A percentile compares a stretch with the other conserved stretches of the same genome.
These are phyloP conservation scores for Rhaphigaster nebulosa DNA, from an alignment of 2,888 invertebrate species.

Conservation along the genomic window DNA sequence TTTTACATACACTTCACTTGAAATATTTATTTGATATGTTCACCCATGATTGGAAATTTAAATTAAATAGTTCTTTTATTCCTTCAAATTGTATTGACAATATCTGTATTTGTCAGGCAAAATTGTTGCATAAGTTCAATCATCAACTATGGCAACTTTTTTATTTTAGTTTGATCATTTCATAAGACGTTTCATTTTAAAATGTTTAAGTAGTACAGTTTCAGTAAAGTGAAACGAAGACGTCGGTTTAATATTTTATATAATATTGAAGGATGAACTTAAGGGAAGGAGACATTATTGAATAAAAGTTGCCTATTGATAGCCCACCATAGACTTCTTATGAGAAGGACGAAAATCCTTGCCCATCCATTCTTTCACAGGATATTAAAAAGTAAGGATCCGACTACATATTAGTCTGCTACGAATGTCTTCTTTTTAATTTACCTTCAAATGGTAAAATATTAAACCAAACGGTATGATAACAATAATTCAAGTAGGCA, in stretches of 20 bases:
- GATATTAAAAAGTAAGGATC: conserved; percentile 35
- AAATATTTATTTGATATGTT: too few species aligned
- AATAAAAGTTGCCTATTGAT: conserved; percentile 20
- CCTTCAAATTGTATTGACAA: too few species aligned
- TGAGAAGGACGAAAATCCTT: conserved; percentile 16
- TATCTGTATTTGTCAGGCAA: too few species aligned
- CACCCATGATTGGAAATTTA: too few species aligned
- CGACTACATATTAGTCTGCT: neutral
- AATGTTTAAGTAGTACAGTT: too few species aligned
- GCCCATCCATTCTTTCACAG: conserved; percentile 27
- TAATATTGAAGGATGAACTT: neutral
- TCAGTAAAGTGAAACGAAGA: neutral
- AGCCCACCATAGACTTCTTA: neutral
- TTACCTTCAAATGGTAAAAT: neutral
- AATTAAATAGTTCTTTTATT: too few species aligned
- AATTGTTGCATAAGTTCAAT: too few species aligned
- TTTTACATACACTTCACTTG: too few species aligned
- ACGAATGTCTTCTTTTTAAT: neutral
- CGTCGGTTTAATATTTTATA: neutral
- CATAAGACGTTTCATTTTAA: too few species aligned
- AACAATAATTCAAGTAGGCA: neutral
- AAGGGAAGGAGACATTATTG: conserved; percentile 5
- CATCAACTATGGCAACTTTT: too few species aligned
- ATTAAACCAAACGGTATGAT: neutral
- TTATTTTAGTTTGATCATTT: too few species aligned